phyloP scores from a whole-genome alignment of 2,113 vertebrate species.

The Amphiprion ocellaris region DNA sequence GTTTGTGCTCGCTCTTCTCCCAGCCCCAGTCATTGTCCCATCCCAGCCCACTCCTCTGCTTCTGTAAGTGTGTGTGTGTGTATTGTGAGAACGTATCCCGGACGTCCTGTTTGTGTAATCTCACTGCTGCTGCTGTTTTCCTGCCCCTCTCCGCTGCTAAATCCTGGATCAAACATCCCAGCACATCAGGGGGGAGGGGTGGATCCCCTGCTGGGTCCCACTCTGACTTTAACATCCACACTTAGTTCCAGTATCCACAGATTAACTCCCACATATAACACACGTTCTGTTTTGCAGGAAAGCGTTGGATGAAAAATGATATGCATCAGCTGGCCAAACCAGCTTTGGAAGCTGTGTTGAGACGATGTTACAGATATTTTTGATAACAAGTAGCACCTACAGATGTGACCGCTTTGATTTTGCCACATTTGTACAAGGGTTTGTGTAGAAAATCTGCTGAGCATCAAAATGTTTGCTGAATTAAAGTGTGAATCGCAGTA shows the following conservation, averaged over 20 bases:
- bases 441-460: too few species aligned
- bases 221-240: constrained; percentile 3
- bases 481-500: too few species aligned
- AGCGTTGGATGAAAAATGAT: background rate
- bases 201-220: constrained; percentile 5
- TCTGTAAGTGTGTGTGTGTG: constrained; percentile 29
- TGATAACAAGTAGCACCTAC: too few species aligned
- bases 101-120: constrained; percentile 76
- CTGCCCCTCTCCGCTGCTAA: constrained; percentile 54
- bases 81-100: constrained; percentile 56
- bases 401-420: too few species aligned
- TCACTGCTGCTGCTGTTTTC: constrained; percentile 52
- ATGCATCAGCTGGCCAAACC: too few species aligned
- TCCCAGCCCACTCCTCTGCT: background rate
- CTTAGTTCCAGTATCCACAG: background rate
- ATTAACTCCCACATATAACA: background rate
- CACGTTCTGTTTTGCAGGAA: background rate
- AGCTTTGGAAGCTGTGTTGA: background rate
- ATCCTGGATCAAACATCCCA: constrained; percentile 52
- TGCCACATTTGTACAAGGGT: too few species aligned
- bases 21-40: constrained; percentile 5
- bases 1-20: background rate
- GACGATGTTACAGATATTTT: too few species aligned
- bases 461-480: too few species aligned
- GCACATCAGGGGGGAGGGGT: background rate